Base-by-base conservation (phyloP, 1,140 invertebrate genomes). In the Drosophila bifasciata region DNA sequence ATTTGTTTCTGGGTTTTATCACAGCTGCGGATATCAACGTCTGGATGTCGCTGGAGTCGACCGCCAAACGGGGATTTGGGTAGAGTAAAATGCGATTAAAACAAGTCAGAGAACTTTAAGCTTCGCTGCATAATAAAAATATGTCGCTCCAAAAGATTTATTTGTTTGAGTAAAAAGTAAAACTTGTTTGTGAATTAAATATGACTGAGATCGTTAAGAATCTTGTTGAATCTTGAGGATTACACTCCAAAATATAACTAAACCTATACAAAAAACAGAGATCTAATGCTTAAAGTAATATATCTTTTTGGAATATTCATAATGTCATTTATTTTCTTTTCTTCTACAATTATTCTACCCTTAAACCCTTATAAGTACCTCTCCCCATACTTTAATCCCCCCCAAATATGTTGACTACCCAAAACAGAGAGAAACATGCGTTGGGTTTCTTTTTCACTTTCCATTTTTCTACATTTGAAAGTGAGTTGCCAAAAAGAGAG, bases 391-490 rank as follows among this genome's bases (percentile, higher is more conserved):
- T 17, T 32, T 28, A 8, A 19, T n/a, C 5, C 17, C 39, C n/a
- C 13, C 43, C 5, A n/a, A 46, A 48, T 16, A 28, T 45, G 3
- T 25, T 17, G 11, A 2, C 19, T 40, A 25, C 7, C 23, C 6
- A 60, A 60, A 48, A 21, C n/a, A 17, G 6, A 17, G 6, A 40
- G 21, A 52, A n/a, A n/a, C 17, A 13, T 16, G 2, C 15, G 28
- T 43, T 45, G 17, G 23, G 21, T 9, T 49, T 8, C n/a, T 5
- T 21, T 46, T 23, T 36, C 74, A 74, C 79, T 81, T 81, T 83
- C 63, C 48, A 57, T 79, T 76, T 74, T 77, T 60, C 57, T 68
- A 32, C 45, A 60, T 62, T 67, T 60, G 39, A 60, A 53, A 67
- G 41, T 40, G 61, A 36, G 11, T 19, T n/a, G 39, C 28, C 8